Base-by-base conservation (phyloP, 2,888 invertebrate genomes). In the Lucinisca nassula region DNA sequence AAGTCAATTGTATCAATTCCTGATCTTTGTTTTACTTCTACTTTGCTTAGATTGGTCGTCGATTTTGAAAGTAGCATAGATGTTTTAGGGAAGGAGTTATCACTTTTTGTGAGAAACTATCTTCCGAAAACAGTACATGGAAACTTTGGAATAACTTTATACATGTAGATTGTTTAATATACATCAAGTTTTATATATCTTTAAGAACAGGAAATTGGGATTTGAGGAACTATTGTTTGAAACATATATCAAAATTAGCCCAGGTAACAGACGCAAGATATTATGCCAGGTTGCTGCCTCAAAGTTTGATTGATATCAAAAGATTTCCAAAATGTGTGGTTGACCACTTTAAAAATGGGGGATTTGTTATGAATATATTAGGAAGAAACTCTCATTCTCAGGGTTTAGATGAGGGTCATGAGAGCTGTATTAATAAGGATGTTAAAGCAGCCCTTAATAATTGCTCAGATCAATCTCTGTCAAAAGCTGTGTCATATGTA, bases 351-450 rank as follows among this genome's bases (percentile, higher is more conserved):
- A 17, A 61, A 61, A 27, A 4, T 4, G 61, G 61, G 6, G 61
- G 61, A 4, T 61, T 61, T 61, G 61, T 61, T 27, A 61, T 61
- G 61, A 49, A 49, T 14, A 17, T 75, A 2, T 35, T 30, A 8
- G 49, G 45, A 30, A 21, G 49, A 30, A 75, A 75, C 27, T 27
- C 12, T 45, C 51, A 75, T 30, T 17, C 14, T 49, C 77, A 77
- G n/a, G 77, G 77, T 30, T 32, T 58, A 4, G 77, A 77, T 77
- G 77, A 77, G 37, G 77, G 49, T 10, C 77, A 77, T 32, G 77
- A 77, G 32, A 77, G 58, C 37, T 77, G 77, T 24, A 77, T 58
- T n/a, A 77, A 77, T 37, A 32, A 40, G 12, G 77, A 77, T n/a
- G 58, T 77, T 4, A 58, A 77, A 58, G 37, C 37, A 37, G 77